Percentiles rank a stretch among this genome's conserved stretches.
Evolutionary conservation across 2,888 invertebrate genomes (phyloP).

Genomic region (Augiades crinisus): DNA sequence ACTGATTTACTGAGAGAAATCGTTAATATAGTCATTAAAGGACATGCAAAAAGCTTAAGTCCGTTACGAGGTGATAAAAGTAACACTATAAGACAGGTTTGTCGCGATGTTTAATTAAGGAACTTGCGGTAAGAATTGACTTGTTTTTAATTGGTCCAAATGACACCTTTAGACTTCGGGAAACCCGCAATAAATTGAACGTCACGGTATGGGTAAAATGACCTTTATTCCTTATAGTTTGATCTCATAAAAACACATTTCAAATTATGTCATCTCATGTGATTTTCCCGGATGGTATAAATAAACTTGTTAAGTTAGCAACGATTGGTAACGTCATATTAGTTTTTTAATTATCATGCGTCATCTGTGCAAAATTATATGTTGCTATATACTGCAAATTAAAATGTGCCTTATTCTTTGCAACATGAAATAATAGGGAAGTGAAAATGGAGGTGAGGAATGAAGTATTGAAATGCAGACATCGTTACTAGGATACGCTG

Average conservation of each 20-base stretch:
- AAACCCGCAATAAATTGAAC: neutral
- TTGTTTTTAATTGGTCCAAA: slow-evolving; percentile 1
- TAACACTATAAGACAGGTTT: slow-evolving; percentile 4
- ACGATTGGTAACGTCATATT: too few species aligned
- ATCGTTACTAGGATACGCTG: slow-evolving; percentile 71
- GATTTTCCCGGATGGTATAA: too few species aligned
- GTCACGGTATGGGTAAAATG: neutral
- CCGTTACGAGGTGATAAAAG: neutral
- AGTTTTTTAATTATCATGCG: too few species aligned
- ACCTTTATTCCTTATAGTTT: neutral
- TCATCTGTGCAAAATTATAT: neutral
- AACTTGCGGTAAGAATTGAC: neutral
- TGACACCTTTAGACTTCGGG: neutral
- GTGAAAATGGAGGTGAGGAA: slow-evolving; percentile 5
- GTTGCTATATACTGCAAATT: too few species aligned
- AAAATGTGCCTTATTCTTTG: neutral
- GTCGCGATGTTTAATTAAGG: neutral
- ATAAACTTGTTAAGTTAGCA: too few species aligned
- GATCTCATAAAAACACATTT: neutral
- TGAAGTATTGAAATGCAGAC: slow-evolving; percentile 70
- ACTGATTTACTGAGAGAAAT: neutral
- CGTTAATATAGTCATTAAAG: neutral
- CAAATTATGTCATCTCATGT: neutral
- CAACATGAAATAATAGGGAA: neutral
- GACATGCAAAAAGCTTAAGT: neutral